Conservation (phyloP, 2,888 invertebrate genomes). For the Microdon myrmicae region DNA sequence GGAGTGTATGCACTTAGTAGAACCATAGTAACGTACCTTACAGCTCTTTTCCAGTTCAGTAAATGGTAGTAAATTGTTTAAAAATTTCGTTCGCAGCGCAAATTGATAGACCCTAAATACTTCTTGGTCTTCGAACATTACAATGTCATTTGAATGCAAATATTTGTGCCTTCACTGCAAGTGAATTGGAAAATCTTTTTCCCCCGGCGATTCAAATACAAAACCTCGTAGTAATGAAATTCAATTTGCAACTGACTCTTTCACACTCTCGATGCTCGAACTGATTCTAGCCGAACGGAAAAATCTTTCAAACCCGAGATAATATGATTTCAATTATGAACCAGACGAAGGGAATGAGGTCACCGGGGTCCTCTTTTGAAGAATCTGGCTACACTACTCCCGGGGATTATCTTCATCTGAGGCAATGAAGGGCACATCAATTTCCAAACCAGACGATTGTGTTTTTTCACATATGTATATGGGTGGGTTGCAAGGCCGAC, state of each 20-base stretch:
- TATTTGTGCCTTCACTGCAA: too few relatives aligned
- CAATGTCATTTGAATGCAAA: too few relatives aligned
- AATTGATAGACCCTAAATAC: too few relatives aligned
- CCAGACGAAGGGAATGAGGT: slow-evolving; percentile 10
- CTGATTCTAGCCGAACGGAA: slow-evolving; percentile 10
- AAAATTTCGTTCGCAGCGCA: too few relatives aligned
- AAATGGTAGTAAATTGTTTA: too few relatives aligned
- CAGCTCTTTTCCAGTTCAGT: too few relatives aligned
- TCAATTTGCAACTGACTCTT: slow-evolving; percentile 25
- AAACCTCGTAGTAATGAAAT: slow-evolving; percentile 46
- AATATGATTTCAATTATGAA: slow-evolving; percentile 35
- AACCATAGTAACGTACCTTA: too few relatives aligned
- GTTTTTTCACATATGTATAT: slow-evolving; percentile 28
- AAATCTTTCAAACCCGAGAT: slow-evolving; percentile 23
- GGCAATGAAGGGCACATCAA: slow-evolving; percentile 24
- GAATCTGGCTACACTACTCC: too few relatives aligned
- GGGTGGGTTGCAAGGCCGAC: slow-evolving; percentile 35
- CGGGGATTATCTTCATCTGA: slow-evolving; percentile 16
- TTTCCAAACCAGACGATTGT: slow-evolving; percentile 36
- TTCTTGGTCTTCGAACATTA: too few relatives aligned
- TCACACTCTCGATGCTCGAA: neutral
- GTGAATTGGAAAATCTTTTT: slow-evolving; percentile 18
- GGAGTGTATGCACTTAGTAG: too few relatives aligned
- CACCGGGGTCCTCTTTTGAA: slow-evolving; percentile 4
- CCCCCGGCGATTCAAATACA: slow-evolving; percentile 22